Percentiles rank a stretch among this genome's conserved stretches.
phyloP scores from a whole-genome alignment of 2,888 invertebrate species.

The Oxytorus armatus region DNA sequence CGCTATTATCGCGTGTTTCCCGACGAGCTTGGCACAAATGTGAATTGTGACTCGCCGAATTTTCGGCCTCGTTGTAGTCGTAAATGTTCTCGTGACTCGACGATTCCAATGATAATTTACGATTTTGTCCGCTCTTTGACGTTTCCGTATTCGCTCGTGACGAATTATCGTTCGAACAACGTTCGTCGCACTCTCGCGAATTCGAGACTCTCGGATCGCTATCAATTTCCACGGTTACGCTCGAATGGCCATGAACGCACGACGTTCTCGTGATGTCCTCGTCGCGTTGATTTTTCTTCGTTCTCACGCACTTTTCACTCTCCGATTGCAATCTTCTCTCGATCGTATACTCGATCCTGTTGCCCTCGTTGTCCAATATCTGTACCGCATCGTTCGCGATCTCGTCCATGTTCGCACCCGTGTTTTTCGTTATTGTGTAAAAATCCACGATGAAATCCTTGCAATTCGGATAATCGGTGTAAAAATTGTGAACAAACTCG shows the following conservation, averaged over 20 bases:
- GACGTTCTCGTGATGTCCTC: conserved; percentile 9
- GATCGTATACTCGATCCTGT: conserved; percentile 60
- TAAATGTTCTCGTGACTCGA: conserved; percentile 9
- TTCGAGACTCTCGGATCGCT: conserved; percentile 35
- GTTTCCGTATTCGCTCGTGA: background rate
- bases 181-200: conserved; percentile 4
- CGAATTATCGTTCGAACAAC: conserved; percentile 4
- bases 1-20: conserved; percentile 8
- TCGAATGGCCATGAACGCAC: conserved; percentile 18
- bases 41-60: conserved; percentile 16
- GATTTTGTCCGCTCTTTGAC: background rate
- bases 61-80: conserved; percentile 24
- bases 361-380: conserved; percentile 74
- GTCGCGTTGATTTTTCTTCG: conserved; percentile 31
- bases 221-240: background rate
- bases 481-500: conserved; percentile 89
- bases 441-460: conserved; percentile 87
- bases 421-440: conserved; percentile 82
- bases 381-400: conserved; percentile 81
- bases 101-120: background rate
- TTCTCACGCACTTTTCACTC: conserved; percentile 49
- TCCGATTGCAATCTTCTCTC: conserved; percentile 63
- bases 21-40: background rate
- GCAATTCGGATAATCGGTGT: conserved; percentile 89
- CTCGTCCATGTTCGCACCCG: conserved; percentile 82